A percentile compares a stretch with the other conserved stretches of the same genome.
Evolutionary conservation across 2,888 invertebrate genomes (phyloP).

Genomic region (Trissolcus japonicus): DNA sequence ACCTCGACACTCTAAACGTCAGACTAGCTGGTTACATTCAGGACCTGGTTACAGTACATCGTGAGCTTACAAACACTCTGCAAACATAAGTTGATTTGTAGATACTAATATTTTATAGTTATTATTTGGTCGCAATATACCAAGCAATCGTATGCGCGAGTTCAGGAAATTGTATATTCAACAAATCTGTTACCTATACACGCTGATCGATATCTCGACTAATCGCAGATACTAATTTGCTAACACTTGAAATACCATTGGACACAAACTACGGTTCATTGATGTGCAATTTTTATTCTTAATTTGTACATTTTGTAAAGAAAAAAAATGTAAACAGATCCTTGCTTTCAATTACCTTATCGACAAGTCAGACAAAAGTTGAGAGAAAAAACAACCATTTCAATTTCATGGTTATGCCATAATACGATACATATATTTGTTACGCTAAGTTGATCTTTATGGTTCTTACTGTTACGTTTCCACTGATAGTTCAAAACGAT

Average conservation of each 20-base stretch:
- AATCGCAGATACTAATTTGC: constrained; percentile 42
- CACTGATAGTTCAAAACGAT: neutral
- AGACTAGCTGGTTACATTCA: constrained; percentile 89
- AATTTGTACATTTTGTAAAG: constrained; percentile 47
- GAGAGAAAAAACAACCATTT: constrained; percentile 4
- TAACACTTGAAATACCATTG: constrained; percentile 37
- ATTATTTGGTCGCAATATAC: constrained; percentile 55
- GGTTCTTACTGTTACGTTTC: constrained; percentile 20
- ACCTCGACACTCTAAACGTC: constrained; percentile 87
- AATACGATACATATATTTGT: constrained; percentile 14
- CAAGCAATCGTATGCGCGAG: constrained; percentile 34
- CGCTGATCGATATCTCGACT: constrained; percentile 31
- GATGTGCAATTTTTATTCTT: constrained; percentile 39
- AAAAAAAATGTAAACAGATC: constrained; percentile 12
- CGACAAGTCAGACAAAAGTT: constrained; percentile 10
- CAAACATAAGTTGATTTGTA: constrained; percentile 81
- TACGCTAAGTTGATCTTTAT: constrained; percentile 12
- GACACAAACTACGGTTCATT: constrained; percentile 26
- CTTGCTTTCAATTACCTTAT: constrained; percentile 11
- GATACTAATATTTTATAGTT: constrained; percentile 67
- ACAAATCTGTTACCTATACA: constrained; percentile 46
- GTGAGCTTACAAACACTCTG: constrained; percentile 88
- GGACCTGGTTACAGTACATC: constrained; percentile 88
- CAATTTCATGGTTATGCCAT: constrained; percentile 21
- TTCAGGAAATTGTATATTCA: constrained; percentile 53